Evolutionary conservation across 2,797 vertebrate species (phyloP), one percentile per base, ranked within the genome.

Genomic region (Sebastes cheni): DNA sequence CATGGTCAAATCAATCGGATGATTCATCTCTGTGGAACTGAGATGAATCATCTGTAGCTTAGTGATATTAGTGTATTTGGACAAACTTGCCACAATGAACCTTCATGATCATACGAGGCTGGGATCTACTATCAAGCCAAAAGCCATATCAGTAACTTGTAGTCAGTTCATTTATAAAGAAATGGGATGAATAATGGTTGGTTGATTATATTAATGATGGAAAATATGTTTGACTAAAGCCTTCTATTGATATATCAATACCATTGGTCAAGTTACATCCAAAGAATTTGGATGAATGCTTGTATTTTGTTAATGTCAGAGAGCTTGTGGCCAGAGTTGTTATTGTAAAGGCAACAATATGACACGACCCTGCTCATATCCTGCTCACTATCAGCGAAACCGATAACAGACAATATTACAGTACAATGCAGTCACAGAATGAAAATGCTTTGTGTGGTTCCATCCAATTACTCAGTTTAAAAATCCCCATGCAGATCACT

Each of bases 81-180:
- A 82, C 67, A 83, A 88, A 89, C 71, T 58, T 75, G 59, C 84
- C 60, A 65, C 62, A 60, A 29, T 71, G 64, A 75, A 50, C 58
- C 62, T 66, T 82, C 22, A n/a, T 46, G 46, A 69, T 77, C 7
- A 81, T 59, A 60, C 42, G 52, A 39, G 68, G 13, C 68, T 5
- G 12, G 66, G 58, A 66, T 73, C 23, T 32, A 20, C 75, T 69
- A 67, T 89, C 46, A 75, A 74, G 64, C 32, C 20, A 8, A 59
- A 66, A 60, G 27, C 13, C 56, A 50, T 73, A 76, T 83, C 71
- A 77, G 6, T 62, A 62, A 77, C 46, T 71, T 67, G 20, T 42
- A 52, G 42, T 67, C 25, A 64, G 54, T 29, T 81, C 14, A 66
- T 72, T 74, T 76, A 34, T 29, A 16, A 87, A 65, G 58, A 76